Evolutionary conservation across 2,113 vertebrate species (phyloP), one percentile per base, ranked within the genome.

Genomic region (Chaenocephalus aceratus): DNA sequence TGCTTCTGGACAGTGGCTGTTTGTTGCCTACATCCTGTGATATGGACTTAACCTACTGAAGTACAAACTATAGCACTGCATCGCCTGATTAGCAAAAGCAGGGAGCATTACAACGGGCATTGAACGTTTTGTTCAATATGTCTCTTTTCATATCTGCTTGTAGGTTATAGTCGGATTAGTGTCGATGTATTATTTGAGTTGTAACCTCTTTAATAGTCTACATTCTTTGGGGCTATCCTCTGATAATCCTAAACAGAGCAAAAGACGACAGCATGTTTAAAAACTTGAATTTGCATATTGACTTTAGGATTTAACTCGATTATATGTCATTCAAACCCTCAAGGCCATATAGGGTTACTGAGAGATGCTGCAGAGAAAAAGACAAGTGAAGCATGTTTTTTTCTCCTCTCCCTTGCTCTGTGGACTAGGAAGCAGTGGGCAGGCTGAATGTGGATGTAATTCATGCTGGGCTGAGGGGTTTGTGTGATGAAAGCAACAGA

Each of bases 401-500:
- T 84, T n/a, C 13, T 7, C 16, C n/a, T 66, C 72, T 62, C 63
- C 54, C 48, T 82, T 73, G 93, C 91, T 92, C 92, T 96, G 95
- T 93, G 95, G 95, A 95, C 94, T 93, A 94, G 95, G 95, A 93
- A 95, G 94, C 95, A 94, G 95, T 95, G 95, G 95, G 96, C 96
- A 97, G 96, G 97, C 96, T 97, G 94, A 93, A 96, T 95, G 95
- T 97, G 94, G 97, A 97, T 98, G 97, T 98, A 98, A 99, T 99
- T 99, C 97, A 98, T 91, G 97, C 96, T 95, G 96, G 97, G 97
- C 97, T 96, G 96, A 97, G 97, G 96, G 96, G 96, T 97, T 97
- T 97, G 97, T 98, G 96, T 96, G 97, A 98, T 98, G 98, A 98
- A 97, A 97, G 98, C 97, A 96, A 95, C 96, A 93, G 97, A 98